A percentile compares a stretch with the other conserved stretches of the same genome.
These are phyloP conservation scores for Paraplagusia blochii DNA, from an alignment of 2,113 vertebrate species.

Conservation along the genomic window DNA sequence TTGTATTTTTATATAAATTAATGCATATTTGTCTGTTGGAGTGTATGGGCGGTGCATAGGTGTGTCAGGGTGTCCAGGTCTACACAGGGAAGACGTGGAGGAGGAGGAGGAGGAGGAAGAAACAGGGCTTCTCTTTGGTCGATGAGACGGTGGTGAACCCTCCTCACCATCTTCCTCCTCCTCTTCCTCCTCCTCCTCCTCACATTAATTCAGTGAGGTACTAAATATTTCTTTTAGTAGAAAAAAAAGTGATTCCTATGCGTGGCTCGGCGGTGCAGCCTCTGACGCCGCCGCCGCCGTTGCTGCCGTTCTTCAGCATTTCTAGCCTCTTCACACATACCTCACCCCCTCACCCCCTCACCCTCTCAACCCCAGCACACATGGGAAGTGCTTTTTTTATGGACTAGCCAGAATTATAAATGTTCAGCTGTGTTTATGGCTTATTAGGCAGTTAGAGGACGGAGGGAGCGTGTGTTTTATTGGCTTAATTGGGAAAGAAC, in stretches of 20 bases:
- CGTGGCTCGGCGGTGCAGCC: conserved; percentile 27
- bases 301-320: conserved; percentile 32
- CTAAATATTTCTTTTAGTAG: conserved; percentile 70
- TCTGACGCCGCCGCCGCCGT: neutral
- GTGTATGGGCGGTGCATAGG: neutral
- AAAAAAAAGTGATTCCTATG: conserved; percentile 49
- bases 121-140: conserved; percentile 38
- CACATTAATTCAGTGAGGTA: conserved; percentile 63
- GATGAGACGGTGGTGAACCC: too few species aligned
- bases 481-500: conserved; percentile 75
- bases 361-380: conserved; percentile 46
- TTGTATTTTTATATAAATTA: neutral
- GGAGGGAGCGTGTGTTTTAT: conserved; percentile 68
- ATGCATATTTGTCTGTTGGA: neutral
- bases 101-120: conserved; percentile 13
- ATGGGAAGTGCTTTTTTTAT: conserved; percentile 69
- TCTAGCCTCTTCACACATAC: conserved; percentile 42
- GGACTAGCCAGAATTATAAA: conserved; percentile 67
- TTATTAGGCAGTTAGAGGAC: conserved; percentile 68
- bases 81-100: conserved; percentile 21
- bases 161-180: conserved; percentile 8
- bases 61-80: conserved; percentile 11
- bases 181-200: too few species aligned
- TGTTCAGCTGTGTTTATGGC: conserved; percentile 73
- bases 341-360: conserved; percentile 34